Conservation (phyloP, 2,888 invertebrate species). For the Nephrocerus scutellatus region DNA sequence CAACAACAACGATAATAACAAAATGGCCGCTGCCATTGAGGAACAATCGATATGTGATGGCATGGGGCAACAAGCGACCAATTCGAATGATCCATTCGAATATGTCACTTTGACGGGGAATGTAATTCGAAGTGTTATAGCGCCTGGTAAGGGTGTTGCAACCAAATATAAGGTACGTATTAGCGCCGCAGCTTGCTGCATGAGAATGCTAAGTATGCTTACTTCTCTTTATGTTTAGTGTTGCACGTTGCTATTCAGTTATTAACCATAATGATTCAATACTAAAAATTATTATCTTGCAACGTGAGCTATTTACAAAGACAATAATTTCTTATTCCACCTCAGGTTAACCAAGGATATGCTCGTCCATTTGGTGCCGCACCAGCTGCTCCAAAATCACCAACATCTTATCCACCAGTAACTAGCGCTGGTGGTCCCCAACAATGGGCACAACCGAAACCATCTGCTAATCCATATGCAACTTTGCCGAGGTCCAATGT, state of each 20-base stretch:
- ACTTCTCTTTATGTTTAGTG: no score
- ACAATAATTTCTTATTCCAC: slow-evolving; percentile 2
- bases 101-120: slow-evolving; percentile 46
- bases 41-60: slow-evolving; percentile 30
- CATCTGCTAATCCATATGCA: slow-evolving; percentile 40
- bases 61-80: slow-evolving; percentile 7
- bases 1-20: slow-evolving; percentile 23
- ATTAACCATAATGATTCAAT: no score
- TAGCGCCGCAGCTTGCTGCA: no score
- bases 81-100: slow-evolving; percentile 38
- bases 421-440: not conserved
- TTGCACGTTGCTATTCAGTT: slow-evolving; percentile 12
- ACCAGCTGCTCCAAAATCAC: slow-evolving; percentile 41
- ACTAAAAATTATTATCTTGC: not conserved
- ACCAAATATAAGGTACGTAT: slow-evolving; percentile 42
- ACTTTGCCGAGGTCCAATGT: slow-evolving; percentile 43
- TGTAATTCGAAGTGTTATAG: slow-evolving; percentile 46
- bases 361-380: slow-evolving; percentile 44
- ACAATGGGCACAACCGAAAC: slow-evolving; percentile 26
- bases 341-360: slow-evolving; percentile 43
- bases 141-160: slow-evolving; percentile 45
- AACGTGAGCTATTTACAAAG: not conserved
- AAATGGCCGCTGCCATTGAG: not conserved
- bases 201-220: slow-evolving; percentile 5
- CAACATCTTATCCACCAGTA: slow-evolving; percentile 43